Evolutionary conservation across 2,797 vertebrate species (phyloP).

Genomic region (Nyctibius grandis): DNA sequence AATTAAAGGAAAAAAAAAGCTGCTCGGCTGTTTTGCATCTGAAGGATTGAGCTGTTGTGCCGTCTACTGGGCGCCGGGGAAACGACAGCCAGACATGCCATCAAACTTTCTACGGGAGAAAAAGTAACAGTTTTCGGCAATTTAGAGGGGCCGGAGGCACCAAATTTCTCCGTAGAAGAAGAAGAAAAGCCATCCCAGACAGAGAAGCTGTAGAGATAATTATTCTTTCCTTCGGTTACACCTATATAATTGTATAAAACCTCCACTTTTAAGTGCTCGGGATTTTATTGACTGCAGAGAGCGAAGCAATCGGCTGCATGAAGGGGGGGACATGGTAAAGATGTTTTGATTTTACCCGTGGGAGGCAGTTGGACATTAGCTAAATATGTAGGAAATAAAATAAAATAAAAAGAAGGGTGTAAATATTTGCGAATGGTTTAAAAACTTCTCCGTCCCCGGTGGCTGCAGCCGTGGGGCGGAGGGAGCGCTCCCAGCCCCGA

Average conservation of each 20-base stretch:
- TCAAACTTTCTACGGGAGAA: background rate
- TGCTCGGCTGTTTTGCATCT: background rate
- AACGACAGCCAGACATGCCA: conserved; percentile 72
- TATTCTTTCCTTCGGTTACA: background rate
- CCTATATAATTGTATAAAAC: background rate
- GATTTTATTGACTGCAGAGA: background rate
- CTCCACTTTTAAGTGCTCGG: background rate
- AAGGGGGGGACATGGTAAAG: background rate
- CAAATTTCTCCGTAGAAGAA: background rate
- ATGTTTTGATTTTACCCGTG: background rate
- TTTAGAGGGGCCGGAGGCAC: background rate
- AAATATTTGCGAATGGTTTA: background rate
- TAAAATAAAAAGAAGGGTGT: background rate
- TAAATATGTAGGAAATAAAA: background rate
- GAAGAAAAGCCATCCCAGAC: background rate
- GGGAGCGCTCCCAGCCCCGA: background rate
- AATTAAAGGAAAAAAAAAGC: conserved; percentile 13
- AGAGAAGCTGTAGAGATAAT: background rate
- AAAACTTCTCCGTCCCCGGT: background rate
- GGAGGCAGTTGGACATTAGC: background rate
- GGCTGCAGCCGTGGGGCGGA: background rate
- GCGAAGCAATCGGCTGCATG: background rate
- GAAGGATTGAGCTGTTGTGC: conserved; percentile 89
- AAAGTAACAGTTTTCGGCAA: background rate
- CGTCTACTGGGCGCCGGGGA: conserved; percentile 85